phyloP scores from a whole-genome alignment of 2,888 invertebrate genomes.

The Ormyrus thymus region DNA sequence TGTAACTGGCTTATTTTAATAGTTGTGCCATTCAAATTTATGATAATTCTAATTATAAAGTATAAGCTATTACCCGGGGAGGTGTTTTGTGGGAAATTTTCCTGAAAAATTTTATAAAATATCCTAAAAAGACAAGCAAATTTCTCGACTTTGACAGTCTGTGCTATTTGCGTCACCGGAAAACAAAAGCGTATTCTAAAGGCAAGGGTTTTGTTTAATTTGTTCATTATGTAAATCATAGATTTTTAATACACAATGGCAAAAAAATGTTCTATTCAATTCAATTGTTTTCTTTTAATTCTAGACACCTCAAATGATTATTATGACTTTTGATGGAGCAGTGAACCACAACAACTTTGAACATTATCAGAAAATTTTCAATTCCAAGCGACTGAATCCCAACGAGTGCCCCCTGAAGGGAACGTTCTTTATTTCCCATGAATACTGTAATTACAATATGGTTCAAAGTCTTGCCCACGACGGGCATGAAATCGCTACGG shows the following conservation, averaged over 20 bases:
- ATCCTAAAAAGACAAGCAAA: not conserved
- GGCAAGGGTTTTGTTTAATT: no score
- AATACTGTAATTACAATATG: conserved; percentile 93
- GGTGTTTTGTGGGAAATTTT: not conserved
- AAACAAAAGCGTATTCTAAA: no score
- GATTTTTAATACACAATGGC: no score
- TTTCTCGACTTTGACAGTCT: no score
- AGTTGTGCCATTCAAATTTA: no score
- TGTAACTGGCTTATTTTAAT: no score
- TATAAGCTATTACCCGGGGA: no score
- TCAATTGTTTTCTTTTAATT: conserved; percentile 60
- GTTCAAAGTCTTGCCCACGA: conserved; percentile 91
- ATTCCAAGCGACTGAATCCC: conserved; percentile 87
- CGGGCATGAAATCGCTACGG: conserved; percentile 89
- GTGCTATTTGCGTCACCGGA: no score
- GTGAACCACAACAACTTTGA: conserved; percentile 91
- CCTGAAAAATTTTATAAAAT: not conserved
- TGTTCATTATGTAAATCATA: no score
- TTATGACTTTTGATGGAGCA: conserved; percentile 94
- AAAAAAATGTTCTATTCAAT: not conserved
- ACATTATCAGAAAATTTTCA: conserved; percentile 90
- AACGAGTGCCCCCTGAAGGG: conserved; percentile 92
- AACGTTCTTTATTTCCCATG: conserved; percentile 95
- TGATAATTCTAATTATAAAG: no score
- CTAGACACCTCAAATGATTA: conserved; percentile 94